Percentiles rank a stretch among this genome's conserved stretches.
These are phyloP conservation scores for Trichonephila clavipes DNA, from an alignment of 1,140 invertebrate species.

Conservation along the genomic window DNA sequence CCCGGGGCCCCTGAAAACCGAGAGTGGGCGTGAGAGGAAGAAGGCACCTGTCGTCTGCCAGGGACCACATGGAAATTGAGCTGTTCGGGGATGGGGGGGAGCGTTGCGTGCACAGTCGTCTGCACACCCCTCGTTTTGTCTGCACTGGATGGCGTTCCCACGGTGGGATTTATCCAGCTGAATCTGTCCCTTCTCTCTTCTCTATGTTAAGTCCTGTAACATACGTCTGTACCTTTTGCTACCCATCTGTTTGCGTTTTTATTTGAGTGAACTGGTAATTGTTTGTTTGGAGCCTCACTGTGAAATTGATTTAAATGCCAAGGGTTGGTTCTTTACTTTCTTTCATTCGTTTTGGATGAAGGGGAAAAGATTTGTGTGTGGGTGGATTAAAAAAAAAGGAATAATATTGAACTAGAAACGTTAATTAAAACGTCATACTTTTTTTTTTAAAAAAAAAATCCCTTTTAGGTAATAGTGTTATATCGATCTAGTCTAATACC, in stretches of 20 bases:
- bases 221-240: slow-evolving; percentile 29
- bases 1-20: slow-evolving; percentile 61
- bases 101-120: slow-evolving; percentile 53
- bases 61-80: slow-evolving; percentile 29
- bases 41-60: slow-evolving; percentile 63
- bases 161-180: slow-evolving; percentile 52
- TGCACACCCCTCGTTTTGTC: background rate
- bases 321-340: too few species aligned
- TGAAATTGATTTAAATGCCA: too few species aligned
- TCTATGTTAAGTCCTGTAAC: background rate
- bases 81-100: background rate
- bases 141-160: slow-evolving; percentile 58
- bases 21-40: slow-evolving; percentile 72
- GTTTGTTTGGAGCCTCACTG: background rate
- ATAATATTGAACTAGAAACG: too few species aligned
- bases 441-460: too few species aligned
- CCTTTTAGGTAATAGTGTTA: too few species aligned
- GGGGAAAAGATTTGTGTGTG: too few species aligned
- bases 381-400: too few species aligned
- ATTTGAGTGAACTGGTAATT: background rate
- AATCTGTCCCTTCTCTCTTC: background rate
- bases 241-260: slow-evolving; percentile 3
- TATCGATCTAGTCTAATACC: too few species aligned
- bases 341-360: too few species aligned
- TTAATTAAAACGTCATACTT: too few species aligned